Conservation (phyloP, 1,140 invertebrate genomes). For the Meloidogyne floridensis region DNA sequence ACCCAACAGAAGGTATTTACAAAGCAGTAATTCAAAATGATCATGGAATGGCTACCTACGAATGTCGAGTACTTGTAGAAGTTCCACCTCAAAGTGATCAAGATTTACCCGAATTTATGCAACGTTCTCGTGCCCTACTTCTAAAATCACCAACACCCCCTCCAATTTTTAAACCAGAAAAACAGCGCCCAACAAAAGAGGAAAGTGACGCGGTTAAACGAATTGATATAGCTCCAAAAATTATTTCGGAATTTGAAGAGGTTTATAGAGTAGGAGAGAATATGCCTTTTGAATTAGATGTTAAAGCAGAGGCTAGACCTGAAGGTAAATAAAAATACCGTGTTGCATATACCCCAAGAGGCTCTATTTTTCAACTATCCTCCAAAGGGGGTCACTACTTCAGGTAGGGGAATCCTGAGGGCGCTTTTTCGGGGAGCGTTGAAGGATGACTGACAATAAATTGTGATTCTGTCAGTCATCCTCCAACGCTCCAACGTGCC, state of each 20-base stretch:
- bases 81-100: conserved; percentile 28
- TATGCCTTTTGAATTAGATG: conserved; percentile 49
- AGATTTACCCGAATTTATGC: conserved; percentile 27
- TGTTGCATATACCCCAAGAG: too few relatives aligned
- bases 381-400: neutral
- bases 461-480: conserved; percentile 40
- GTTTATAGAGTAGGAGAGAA: conserved; percentile 40
- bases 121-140: conserved; percentile 6
- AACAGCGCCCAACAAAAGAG: conserved; percentile 10
- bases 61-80: conserved; percentile 46
- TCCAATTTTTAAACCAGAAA: conserved; percentile 23
- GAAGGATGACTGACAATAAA: neutral
- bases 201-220: conserved; percentile 15
- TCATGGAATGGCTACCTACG: conserved; percentile 44
- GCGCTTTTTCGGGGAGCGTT: too few relatives aligned
- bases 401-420: neutral
- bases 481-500: too few relatives aligned
- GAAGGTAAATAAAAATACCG: conserved; percentile 28
- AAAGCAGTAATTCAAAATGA: conserved; percentile 44
- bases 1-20: conserved; percentile 49
- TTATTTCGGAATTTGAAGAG: conserved; percentile 41
- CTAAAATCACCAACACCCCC: neutral
- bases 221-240: conserved; percentile 53
- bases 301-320: conserved; percentile 54
- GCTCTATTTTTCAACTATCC: too few relatives aligned